Evolutionary conservation across 2,888 invertebrate genomes (phyloP), one percentile per base, ranked within the genome.

Genomic region (Rhagonycha fulva): DNA sequence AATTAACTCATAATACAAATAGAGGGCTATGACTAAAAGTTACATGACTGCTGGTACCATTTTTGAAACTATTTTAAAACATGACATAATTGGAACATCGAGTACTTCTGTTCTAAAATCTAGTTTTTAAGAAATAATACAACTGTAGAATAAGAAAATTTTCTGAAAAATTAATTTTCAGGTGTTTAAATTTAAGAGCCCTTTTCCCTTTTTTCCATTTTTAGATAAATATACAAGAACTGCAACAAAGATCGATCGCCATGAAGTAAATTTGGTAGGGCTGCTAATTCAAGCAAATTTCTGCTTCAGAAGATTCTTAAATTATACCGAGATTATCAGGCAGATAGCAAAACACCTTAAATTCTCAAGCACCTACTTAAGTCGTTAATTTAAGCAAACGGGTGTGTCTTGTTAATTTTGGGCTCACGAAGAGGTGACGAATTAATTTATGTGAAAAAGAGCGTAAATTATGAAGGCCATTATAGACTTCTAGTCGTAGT

Each of bases 391-490:
- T 66, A 66, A 66, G 24, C 23, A 66, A 66, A 66, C 26, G 63
- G 63, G 63, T 66, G 63, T 66, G 63, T 66, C 63, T 66, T 66
- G 63, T 66, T 66, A 66, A 66, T 66, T 66, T 66, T 7, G 63
- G 24, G 63, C 63, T 24, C 63, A 66, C 66, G 23, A 71, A 76
- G n/a, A n/a, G 76, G 77, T 72, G 77, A 77, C 71, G 75, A 74
- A 75, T 72, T 75, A 77, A 77, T 77, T 77, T 77, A 77, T 72
- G 47, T 62, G 71, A 24, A 61, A 47, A 68, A 66, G 70, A 77
- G 77, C 76, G 79, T 77, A 76, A 79, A 74, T 79, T 76, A 77
- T 70, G 67, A 71, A 62, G 75, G 76, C 76, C 73, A 77, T 79
- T 80, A 78, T 67, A 70, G 70, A 66, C 66, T 72, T 68, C 60